phyloP scores from a whole-genome alignment of 1,140 invertebrate species.

The Eumeta japonica region DNA sequence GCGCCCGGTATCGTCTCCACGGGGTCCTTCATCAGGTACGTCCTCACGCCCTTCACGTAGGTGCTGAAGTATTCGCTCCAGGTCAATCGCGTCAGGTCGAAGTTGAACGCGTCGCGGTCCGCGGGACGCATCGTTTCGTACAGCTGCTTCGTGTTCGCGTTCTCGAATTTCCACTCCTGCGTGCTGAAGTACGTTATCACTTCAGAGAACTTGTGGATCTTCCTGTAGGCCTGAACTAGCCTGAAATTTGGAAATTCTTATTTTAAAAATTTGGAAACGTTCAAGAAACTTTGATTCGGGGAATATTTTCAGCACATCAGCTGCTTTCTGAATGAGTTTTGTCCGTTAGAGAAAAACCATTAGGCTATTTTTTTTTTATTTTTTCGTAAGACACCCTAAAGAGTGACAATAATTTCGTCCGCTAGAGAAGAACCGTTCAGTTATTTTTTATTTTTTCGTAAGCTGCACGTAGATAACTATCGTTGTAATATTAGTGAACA shows the following conservation, averaged over 20 bases:
- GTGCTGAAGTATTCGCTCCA: constrained; percentile 62
- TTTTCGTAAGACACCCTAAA: background rate
- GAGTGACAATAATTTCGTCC: too few relatives aligned
- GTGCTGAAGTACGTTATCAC: constrained; percentile 72
- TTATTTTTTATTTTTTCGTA: too few relatives aligned
- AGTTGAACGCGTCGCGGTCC: constrained; percentile 63
- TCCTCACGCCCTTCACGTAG: constrained; percentile 60
- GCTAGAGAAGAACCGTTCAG: too few relatives aligned
- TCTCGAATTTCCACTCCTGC: constrained; percentile 70
- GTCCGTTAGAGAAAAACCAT: background rate
- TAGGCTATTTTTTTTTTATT: background rate
- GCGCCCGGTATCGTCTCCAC: constrained; percentile 46
- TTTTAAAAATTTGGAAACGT: background rate
- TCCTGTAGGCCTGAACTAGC: constrained; percentile 71
- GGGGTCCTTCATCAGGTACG: constrained; percentile 64
- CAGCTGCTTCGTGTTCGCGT: constrained; percentile 62
- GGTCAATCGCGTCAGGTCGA: constrained; percentile 58
- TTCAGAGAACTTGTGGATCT: constrained; percentile 69
- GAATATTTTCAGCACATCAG: background rate
- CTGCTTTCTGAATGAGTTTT: background rate
- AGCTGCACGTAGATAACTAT: too few relatives aligned
- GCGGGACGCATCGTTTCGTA: constrained; percentile 42
- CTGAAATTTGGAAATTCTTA: constrained; percentile 45
- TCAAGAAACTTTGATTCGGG: background rate
- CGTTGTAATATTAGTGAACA: too few relatives aligned